Percentiles rank a stretch among this genome's conserved stretches.
phyloP scores from a whole-genome alignment of 2,113 vertebrate genomes.

The Ophthalmolycus amberensis region DNA sequence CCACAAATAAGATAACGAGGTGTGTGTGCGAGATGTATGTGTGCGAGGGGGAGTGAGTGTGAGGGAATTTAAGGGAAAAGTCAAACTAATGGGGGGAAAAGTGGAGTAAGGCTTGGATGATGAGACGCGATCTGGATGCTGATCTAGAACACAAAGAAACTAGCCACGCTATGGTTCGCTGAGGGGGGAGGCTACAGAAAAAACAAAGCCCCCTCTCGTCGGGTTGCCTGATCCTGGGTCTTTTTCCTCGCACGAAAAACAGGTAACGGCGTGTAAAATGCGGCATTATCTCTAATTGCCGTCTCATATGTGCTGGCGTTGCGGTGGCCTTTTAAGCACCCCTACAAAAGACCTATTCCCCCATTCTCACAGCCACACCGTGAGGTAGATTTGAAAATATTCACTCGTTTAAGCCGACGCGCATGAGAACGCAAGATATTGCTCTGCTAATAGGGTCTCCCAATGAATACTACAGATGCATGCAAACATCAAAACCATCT shows the following conservation, averaged over 20 bases:
- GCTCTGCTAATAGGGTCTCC: conserved; percentile 70
- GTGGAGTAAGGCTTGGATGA: conserved; percentile 77
- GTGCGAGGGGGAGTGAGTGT: conserved; percentile 67
- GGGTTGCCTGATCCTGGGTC: conserved; percentile 40
- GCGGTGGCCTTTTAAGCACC: conserved; percentile 63
- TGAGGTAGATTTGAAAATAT: conserved; percentile 77
- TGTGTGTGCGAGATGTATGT: conserved; percentile 78
- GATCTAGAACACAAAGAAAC: conserved; percentile 72
- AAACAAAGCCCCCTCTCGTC: conserved; percentile 58
- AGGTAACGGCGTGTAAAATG: conserved; percentile 76
- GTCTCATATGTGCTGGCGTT: conserved; percentile 66
- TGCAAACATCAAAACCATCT: conserved; percentile 77
- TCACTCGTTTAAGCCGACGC: conserved; percentile 77
- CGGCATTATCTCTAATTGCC: conserved; percentile 78
- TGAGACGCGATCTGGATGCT: conserved; percentile 75
- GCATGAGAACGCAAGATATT: conserved; percentile 77
- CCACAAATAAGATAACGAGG: conserved; percentile 82
- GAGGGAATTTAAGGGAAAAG: conserved; percentile 79
- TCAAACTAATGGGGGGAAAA: conserved; percentile 77
- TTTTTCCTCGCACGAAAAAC: conserved; percentile 72
- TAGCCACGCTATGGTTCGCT: conserved; percentile 66
- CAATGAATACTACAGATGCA: conserved; percentile 72
- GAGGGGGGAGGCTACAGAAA: conserved; percentile 65
- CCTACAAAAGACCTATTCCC: conserved; percentile 55
- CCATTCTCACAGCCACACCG: conserved; percentile 62